Evolutionary conservation across 2,888 invertebrate genomes (phyloP).

Genomic region (Nemotelus pantherinus): DNA sequence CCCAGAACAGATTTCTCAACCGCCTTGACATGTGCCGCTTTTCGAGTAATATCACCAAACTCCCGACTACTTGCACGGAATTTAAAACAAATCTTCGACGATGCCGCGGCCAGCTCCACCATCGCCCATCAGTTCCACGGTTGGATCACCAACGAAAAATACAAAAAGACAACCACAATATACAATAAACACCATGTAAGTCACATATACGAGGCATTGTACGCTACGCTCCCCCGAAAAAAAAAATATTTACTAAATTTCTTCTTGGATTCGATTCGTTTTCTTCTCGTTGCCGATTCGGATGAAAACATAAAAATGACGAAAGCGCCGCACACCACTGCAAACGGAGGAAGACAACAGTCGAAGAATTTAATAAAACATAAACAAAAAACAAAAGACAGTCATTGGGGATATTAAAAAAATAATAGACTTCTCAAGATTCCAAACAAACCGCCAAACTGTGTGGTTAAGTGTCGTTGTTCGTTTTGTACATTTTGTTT

Average conservation of each 20-base stretch:
- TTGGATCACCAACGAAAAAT: not conserved
- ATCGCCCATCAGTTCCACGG: too few relatives aligned
- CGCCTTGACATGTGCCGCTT: constrained; percentile 11
- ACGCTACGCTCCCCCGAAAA: not conserved
- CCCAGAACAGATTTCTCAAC: not conserved
- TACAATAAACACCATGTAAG: constrained; percentile 1
- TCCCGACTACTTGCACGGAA: constrained; percentile 17
- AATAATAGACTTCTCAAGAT: constrained; percentile 37
- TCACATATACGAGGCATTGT: not conserved
- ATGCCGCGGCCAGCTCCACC: not conserved
- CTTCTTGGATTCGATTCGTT: too few relatives aligned
- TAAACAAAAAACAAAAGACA: not conserved
- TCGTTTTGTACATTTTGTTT: not conserved
- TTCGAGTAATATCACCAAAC: constrained; percentile 37
- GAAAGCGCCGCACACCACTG: constrained; percentile 1
- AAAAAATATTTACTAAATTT: too few relatives aligned
- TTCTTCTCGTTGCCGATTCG: too few relatives aligned
- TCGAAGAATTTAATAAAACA: not conserved
- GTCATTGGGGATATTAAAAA: constrained; percentile 15
- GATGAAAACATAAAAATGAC: not conserved
- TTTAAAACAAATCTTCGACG: constrained; percentile 17
- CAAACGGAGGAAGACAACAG: not conserved
- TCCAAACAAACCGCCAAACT: constrained; percentile 7
- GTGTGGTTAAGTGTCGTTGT: not conserved
- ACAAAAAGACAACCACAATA: constrained; percentile 20